These are phyloP conservation scores for Dipodomys stephensi DNA, from an alignment of 2,113 vertebrate species.

Conservation along the genomic window DNA sequence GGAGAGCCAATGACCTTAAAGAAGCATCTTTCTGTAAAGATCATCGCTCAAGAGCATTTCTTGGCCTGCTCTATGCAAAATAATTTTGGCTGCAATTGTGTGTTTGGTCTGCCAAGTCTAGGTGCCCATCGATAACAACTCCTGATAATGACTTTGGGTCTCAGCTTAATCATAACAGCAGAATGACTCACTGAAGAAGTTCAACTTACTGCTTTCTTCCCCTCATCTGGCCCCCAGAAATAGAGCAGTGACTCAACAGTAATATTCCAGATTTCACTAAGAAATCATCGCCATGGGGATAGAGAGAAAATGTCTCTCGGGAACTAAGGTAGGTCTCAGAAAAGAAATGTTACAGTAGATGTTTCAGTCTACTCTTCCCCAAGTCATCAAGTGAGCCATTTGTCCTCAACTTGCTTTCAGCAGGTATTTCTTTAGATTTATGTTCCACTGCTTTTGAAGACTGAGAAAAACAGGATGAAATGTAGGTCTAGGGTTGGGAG, in stretches of 20 bases:
- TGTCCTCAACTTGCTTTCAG: neutral
- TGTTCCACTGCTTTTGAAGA: conserved; percentile 25
- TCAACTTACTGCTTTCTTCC: neutral
- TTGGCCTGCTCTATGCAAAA: neutral
- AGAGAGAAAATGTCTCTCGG: neutral
- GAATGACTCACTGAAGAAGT: conserved; percentile 8
- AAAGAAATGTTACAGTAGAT: neutral
- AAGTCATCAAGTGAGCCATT: neutral
- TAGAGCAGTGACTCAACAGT: neutral
- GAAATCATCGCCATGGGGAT: neutral
- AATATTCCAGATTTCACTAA: neutral
- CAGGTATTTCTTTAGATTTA: neutral
- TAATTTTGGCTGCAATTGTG: neutral
- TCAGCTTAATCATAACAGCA: neutral
- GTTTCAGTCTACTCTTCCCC: neutral
- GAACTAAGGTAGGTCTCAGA: neutral
- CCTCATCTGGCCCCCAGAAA: neutral
- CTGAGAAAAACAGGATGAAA: conserved; percentile 16
- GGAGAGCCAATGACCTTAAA: neutral
- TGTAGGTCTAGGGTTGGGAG: neutral
- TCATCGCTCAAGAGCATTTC: neutral
- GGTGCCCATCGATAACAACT: neutral
- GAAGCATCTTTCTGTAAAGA: conserved; percentile 2
- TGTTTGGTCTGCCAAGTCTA: neutral
- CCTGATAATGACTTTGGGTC: conserved; percentile 21